phyloP scores from a whole-genome alignment of 2,888 invertebrate species.

The Polydrusus cervinus region DNA sequence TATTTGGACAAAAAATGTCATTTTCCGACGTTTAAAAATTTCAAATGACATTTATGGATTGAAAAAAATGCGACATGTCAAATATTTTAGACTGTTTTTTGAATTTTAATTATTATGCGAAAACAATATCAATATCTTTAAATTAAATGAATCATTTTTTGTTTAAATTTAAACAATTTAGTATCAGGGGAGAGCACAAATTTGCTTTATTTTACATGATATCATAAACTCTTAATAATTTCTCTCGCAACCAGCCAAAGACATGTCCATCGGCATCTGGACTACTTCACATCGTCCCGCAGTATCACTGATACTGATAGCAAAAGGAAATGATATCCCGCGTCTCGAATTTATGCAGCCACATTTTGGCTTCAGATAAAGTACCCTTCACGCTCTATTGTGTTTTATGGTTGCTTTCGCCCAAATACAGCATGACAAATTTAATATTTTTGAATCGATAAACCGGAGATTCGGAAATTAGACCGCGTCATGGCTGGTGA shows the following conservation, averaged over 20 bases:
- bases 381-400: slow-evolving; percentile 51
- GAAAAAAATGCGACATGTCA: too few relatives aligned
- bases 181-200: too few relatives aligned
- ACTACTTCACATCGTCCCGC: slow-evolving; percentile 12
- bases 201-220: too few relatives aligned
- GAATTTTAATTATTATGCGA: too few relatives aligned
- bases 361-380: slow-evolving; percentile 47
- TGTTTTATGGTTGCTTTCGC: slow-evolving; percentile 47
- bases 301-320: slow-evolving; percentile 40
- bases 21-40: too few relatives aligned
- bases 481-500: slow-evolving; percentile 25
- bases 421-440: slow-evolving; percentile 47
- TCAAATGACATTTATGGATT: too few relatives aligned
- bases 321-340: slow-evolving; percentile 41
- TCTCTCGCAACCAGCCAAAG: background rate
- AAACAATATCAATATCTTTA: too few relatives aligned
- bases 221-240: background rate
- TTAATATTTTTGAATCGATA: slow-evolving; percentile 49
- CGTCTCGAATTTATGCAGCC: slow-evolving; percentile 47
- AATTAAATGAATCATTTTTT: too few relatives aligned
- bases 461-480: slow-evolving; percentile 44
- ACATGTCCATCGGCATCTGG: background rate
- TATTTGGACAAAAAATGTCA: too few relatives aligned
- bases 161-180: too few relatives aligned
- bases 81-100: too few relatives aligned